Conservation (phyloP, 1,140 invertebrate genomes). For the Trinorchestia longiramus region DNA sequence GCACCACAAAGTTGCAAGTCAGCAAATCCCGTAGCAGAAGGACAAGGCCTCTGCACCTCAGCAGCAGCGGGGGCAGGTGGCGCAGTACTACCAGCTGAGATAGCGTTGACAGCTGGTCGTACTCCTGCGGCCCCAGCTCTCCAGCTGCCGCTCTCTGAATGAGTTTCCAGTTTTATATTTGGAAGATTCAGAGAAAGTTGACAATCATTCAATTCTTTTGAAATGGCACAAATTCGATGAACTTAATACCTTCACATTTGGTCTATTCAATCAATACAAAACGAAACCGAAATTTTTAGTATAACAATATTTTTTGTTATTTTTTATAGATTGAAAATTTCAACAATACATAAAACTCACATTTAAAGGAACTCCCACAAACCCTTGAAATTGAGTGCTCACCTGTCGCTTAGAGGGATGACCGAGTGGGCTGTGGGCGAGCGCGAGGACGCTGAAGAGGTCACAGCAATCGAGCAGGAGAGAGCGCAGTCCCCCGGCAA, state of each 20-base stretch:
- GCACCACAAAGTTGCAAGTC: slow-evolving; percentile 13
- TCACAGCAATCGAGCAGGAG: neutral
- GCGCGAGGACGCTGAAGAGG: neutral
- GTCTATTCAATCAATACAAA: neutral
- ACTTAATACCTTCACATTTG: neutral
- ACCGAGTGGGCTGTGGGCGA: neutral
- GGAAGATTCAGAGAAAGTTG: too few relatives aligned
- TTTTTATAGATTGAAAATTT: too few relatives aligned
- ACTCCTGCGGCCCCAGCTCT: neutral
- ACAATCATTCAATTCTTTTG: neutral
- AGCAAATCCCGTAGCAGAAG: slow-evolving; percentile 1
- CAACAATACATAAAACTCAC: too few relatives aligned
- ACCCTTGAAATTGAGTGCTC: neutral
- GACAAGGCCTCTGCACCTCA: neutral
- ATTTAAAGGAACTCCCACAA: too few relatives aligned
- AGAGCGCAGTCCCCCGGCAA: neutral
- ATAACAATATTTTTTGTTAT: too few relatives aligned
- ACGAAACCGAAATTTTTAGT: neutral
- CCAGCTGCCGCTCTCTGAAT: neutral
- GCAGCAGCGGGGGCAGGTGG: slow-evolving; percentile 1
- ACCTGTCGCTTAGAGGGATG: neutral
- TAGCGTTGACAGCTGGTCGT: neutral
- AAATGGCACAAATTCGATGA: neutral
- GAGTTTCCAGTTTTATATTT: too few relatives aligned
- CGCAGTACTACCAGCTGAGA: neutral